Evolutionary conservation across 2,113 vertebrate genomes (phyloP), one percentile per base, ranked within the genome.

Genomic region (Ceyx melanurus): DNA sequence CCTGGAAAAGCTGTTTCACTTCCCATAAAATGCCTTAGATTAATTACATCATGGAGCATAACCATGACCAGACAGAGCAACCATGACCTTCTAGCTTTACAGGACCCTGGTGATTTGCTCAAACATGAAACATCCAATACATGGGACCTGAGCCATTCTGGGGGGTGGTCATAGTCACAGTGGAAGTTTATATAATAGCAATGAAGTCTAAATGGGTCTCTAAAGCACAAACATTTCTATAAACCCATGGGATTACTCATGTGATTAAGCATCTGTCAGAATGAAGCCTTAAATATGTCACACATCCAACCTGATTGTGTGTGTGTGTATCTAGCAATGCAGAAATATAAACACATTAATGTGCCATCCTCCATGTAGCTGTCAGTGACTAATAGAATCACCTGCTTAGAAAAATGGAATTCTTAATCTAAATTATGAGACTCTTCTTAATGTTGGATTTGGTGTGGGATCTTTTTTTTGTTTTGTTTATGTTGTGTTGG

Each of bases 351-450:
- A 93, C 58, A 92, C 6, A 33, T 54, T 86, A 74, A 90, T 88
- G 51, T 68, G 46, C 60, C 42, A 35, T 82, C 66, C 21, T 79
- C 71, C 40, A 10, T 29, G 60, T 56, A 66, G 60, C 60, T 91
- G 82, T 76, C 74, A 84, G 54, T 22, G 56, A 82, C 79, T 89
- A 64, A 82, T 48, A 92, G 71, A 89, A 70, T 93, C 86, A 87
- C 37, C 64, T 92, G 78, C 42, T 79, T 92, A 94, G 66, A 6
- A 2, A 76, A 90, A 93, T 76, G 43, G 8, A 82, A 92, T 89
- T 82, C 83, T 90, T 93, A 95, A 95, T 93, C 37, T 95, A 94
- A 93, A 93, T 67, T 28, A 65, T 4, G 57, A 74, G 51, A 72
- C 46, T 51, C 29, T 64, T 77, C 60, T 60, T 76, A 53, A 57